Evolutionary conservation across 1,140 invertebrate genomes (phyloP), one percentile per base, ranked within the genome.

Genomic region (Drosophila kepulauana): DNA sequence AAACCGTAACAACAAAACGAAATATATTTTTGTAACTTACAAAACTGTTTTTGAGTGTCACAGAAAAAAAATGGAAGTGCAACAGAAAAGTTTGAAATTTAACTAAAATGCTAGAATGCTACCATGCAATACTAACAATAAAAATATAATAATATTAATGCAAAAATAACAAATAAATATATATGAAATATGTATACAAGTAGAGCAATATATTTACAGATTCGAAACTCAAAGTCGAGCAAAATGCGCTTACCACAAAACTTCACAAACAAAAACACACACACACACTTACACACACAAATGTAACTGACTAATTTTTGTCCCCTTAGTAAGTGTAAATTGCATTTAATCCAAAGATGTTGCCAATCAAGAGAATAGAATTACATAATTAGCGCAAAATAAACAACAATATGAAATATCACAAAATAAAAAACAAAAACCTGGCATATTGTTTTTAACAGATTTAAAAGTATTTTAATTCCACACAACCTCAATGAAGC

Each of bases 11-110:
- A 62, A 81, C 15, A 78, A 79, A 69, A 74, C 58, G 54, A 71
- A 54, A 78, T 87, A 87, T 87, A 87, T 87, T 87, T 87, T 87
- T 87, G 84, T 87, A 87, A 88, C 73, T 87, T 79, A 79, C 72
- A 87, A 77, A 72, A 87, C 80, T 84, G 77, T 88, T 87, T 84
- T 87, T 87, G 82, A 80, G 84, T 72, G 84, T 87, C 85, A 84
- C 85, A 86, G 79, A 86, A 79, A 68, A 56, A 41, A 57, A 2
- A 49, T 76, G 67, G 77, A 67, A 77, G 76, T 49, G 81, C 81
- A 54, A 54, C 13, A 33, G 77, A 85, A 67, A 58, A 16, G 16
- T 69, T 69, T 59, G 20, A 51, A 67, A 85, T 54, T 71, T 62
- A 82, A 67, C 74, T 61, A 82, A 64, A 85, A 82, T 71, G 58